Base-by-base conservation (phyloP, 2,888 invertebrate species). In the Acanthosepion lycidas region DNA sequence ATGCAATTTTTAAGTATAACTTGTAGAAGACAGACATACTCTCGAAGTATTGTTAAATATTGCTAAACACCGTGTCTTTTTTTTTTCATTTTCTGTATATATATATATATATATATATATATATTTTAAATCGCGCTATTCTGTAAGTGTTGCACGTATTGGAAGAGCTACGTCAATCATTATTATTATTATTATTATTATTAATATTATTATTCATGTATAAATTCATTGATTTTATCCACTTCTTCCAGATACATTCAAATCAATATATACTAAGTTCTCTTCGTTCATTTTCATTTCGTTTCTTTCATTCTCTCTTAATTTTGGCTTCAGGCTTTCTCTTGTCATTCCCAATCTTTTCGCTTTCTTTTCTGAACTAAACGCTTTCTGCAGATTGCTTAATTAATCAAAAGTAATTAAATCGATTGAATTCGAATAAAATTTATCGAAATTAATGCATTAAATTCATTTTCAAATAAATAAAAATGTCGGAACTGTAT, bases 371-470 rank as follows among this genome's bases (percentile, higher is more conserved):
- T 12, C 26, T 49, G 9, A 33, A 92, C 26, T 15, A 26, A 51
- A 92, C 9, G 12, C 23, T 33, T 49, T 28, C 33, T 28, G 92
- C 12, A 26, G 26, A 92, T 92, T 92, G 33, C 26, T 92, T 28
- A 92, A 92, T 92, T 92, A 92, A 49, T 92, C 92, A 28, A 92
- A 51, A 92, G 92, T 48, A 48, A 92, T 92, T 92, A 49, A 26
- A 92, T 92, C 92, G 51, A 51, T 49, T 48, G 26, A 49, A 48
- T 26, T 92, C 26, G 8, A 92, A 51, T 51, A 48, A 92, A 26
- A 48, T 33, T 55, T 28, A 59, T 94, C n/a, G 33, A 48, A 33
- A 18, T 59, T 18, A 51, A 59, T 94, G 55, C 48, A 48, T 64
- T 18, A n/a, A 33, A 94, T n/a, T n/a, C 26, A 55, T 55, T 94